Conservation (phyloP, 2,797 vertebrate species). For the Crenuchus spilurus region DNA sequence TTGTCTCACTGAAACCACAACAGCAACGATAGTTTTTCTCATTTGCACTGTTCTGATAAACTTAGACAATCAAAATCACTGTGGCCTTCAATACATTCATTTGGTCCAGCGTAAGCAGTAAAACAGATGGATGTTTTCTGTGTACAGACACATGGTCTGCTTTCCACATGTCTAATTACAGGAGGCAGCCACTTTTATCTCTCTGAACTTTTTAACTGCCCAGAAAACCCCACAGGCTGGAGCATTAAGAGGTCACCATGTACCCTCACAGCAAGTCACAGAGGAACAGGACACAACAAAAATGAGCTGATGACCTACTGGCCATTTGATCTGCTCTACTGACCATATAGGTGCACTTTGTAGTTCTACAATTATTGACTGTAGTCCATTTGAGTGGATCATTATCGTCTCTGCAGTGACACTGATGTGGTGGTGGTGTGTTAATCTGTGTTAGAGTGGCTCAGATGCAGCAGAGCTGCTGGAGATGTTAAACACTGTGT, state of each 20-base stretch:
- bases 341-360: background rate
- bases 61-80: conserved; percentile 25
- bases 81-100: conserved; percentile 11
- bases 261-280: conserved; percentile 3
- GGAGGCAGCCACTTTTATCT: conserved; percentile 14
- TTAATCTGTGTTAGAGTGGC: too few species aligned
- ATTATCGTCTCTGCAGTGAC: too few species aligned
- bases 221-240: background rate
- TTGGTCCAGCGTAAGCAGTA: conserved; percentile 11
- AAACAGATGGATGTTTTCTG: conserved; percentile 35
- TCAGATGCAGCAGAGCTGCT: too few species aligned
- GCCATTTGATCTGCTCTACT: too few species aligned
- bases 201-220: conserved; percentile 28
- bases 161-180: conserved; percentile 43
- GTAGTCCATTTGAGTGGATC: too few species aligned
- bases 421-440: too few species aligned
- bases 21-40: background rate
- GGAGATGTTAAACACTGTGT: too few species aligned
- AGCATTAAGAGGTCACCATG: conserved; percentile 4
- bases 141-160: conserved; percentile 38
- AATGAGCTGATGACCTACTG: too few species aligned
- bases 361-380: too few species aligned
- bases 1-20: background rate
- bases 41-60: conserved; percentile 1
- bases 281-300: conserved; percentile 1